phyloP scores from a whole-genome alignment of 2,797 vertebrate species.

The Megaceryle alcyon region DNA sequence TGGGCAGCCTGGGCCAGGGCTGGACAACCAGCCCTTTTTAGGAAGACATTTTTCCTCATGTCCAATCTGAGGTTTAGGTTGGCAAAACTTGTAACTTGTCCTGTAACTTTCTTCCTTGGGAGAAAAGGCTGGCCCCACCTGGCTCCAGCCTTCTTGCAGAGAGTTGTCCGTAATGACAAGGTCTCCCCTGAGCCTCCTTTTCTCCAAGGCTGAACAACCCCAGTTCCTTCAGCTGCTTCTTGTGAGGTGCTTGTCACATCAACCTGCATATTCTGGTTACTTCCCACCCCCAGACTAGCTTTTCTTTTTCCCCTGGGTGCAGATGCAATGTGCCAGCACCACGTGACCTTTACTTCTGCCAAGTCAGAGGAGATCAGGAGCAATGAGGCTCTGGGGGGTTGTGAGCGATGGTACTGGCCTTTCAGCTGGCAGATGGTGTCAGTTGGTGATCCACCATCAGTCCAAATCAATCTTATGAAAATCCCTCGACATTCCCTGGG shows the following conservation, averaged over 20 bases:
- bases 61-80: too few relatives aligned
- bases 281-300: neutral
- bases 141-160: too few relatives aligned
- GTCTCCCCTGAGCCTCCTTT: too few relatives aligned
- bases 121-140: too few relatives aligned
- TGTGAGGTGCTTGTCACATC: neutral
- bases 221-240: neutral
- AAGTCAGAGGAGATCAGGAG: neutral
- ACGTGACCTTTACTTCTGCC: neutral
- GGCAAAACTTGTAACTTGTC: too few relatives aligned
- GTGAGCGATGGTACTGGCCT: neutral
- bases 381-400: accelerated
- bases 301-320: neutral
- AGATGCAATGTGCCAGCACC: neutral
- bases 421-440: accelerated
- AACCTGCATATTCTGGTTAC: neutral
- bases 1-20: too few relatives aligned
- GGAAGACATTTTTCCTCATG: too few relatives aligned
- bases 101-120: too few relatives aligned
- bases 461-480: neutral
- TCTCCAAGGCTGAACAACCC: neutral
- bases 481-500: accelerated
- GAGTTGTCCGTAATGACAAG: too few relatives aligned
- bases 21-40: too few relatives aligned
- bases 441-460: neutral